Evolutionary conservation across 2,113 vertebrate species (phyloP), one percentile per base, ranked within the genome.

Genomic region (Rafetus swinhoei): DNA sequence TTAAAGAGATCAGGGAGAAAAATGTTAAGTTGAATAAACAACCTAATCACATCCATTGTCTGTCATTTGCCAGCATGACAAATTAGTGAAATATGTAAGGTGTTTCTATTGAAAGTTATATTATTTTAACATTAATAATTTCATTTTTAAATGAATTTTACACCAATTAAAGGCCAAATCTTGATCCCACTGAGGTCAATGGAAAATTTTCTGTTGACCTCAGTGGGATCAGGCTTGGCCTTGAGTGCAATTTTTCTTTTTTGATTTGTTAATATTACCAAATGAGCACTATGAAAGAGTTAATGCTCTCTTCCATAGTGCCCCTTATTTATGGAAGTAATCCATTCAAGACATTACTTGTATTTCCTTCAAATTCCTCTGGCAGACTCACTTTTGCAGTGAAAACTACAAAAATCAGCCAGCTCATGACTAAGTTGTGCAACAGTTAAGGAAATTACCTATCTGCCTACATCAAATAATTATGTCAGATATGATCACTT

Each of bases 51-150:
- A n/a, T 95, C 81, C 85, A 9, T n/a, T 93, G 45, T 93, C 90
- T 84, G 57, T 55, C 88, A 87, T 29, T 84, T 95, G 76, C 84
- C 82, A 83, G 59, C 82, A 96, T 95, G 86, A 74, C 79, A 85
- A 52, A 35, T 82, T 88, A 88, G 86, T 83, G 87, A 79, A 87
- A 93, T 83, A 92, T 2, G 72, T 90, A 89, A 11, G 1, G 39
- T 85, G 87, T 57, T 92, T 89, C n/a, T 87, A 85, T 87, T 91
- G 84, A 87, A 57, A 2, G 2, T 83, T 85, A 76, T 39, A 77
- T 77, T 77, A 85, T 93, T 90, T 69, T 32, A 79, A 74, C 3
- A 93, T 88, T 62, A 62, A 62, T 29, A 62, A 82, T 21, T 7
- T 84, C 74, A 91, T 56, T 84, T 92, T 82, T 88, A 86, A 95